Base-by-base conservation (phyloP, 1,140 invertebrate genomes). In the Zeugodacus cucurbitae region DNA sequence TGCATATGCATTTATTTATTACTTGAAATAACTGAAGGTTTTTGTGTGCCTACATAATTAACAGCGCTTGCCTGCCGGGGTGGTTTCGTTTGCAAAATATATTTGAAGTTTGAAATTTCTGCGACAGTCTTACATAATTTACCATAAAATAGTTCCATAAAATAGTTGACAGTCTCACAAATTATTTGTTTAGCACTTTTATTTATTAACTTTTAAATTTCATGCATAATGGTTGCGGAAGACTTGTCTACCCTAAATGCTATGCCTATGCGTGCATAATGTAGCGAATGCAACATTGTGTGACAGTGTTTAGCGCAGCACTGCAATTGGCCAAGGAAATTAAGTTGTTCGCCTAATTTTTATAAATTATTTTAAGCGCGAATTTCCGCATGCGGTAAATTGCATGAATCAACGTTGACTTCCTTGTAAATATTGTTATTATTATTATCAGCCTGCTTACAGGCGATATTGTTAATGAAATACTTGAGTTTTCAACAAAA, bases 321-420 rank as follows among this genome's bases (percentile, higher is more conserved):
- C 14, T 37, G 20, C 67, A 37, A 14, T 41, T 74, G 22, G 64
- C 17, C 32, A 41, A 32, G 22, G 67, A 20, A 29, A 37, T 74
- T 74, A 74, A 74, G 67, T 74, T 37, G 67, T 37, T 37, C 67
- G 34, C 67, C 48, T 48, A 44, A 17, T 82, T 54, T 41, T 82
- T 48, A 82, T 26, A 82, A 26, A 82, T 82, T 82, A 82, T 82
- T 82, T 82, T 82, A 48, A 82, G 41, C 44, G 41, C 2, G 11
- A 82, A 82, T 82, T 82, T 48, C 74, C 74, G 74, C 41, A 82
- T 26, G n/a, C 10, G 2, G 11, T 0, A 29, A 82, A 82, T 82
- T 82, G 74, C 74, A 82, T 48, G 22, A 82, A 37, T 48, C n/a
- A 82, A n/a, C 7, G 41, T 82, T 54, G 41, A 11, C 41, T n/a